Percentiles rank a stretch among this genome's conserved stretches.
These are phyloP conservation scores for Paedocypris micromegethes DNA, from an alignment of 2,797 vertebrate genomes.

Conservation along the genomic window DNA sequence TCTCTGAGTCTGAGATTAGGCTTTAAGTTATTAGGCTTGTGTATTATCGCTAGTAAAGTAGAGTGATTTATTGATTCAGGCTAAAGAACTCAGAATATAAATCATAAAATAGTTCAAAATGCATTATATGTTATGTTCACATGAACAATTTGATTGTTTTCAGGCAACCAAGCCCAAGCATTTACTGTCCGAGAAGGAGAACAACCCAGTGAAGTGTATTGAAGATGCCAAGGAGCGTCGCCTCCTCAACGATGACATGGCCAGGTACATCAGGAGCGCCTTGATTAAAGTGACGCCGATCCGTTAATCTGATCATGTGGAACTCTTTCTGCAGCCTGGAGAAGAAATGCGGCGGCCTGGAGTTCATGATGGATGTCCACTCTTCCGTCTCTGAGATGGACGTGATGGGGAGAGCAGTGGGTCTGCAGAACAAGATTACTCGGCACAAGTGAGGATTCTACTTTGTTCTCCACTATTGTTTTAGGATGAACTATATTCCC, in stretches of 20 bases:
- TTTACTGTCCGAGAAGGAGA: slow-evolving; percentile 88
- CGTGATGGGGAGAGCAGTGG: slow-evolving; percentile 62
- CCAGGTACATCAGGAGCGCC: slow-evolving; percentile 67
- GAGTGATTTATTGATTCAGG: no score
- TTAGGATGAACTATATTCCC: no score
- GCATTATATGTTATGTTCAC: no score
- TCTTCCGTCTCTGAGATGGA: slow-evolving; percentile 71
- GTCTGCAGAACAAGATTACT: slow-evolving; percentile 71
- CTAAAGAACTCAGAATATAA: no score
- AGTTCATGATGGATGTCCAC: slow-evolving; percentile 55
- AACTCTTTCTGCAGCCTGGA: slow-evolving; percentile 69
- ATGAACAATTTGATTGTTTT: slow-evolving; percentile 1
- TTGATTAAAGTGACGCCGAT: neutral
- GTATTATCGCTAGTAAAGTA: no score
- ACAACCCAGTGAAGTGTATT: slow-evolving; percentile 83
- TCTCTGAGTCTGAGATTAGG: neutral
- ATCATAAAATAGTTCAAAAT: no score
- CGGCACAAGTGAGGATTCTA: slow-evolving; percentile 76
- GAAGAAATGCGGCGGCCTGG: slow-evolving; percentile 75
- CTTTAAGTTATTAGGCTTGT: slow-evolving; percentile 24
- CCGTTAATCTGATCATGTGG: neutral
- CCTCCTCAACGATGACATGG: slow-evolving; percentile 82
- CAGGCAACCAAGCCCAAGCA: slow-evolving; percentile 89
- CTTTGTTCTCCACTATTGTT: neutral
- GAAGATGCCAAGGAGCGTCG: slow-evolving; percentile 85